Evolutionary conservation across 2,113 vertebrate genomes (phyloP).

Genomic region (Saccopteryx bilineata): DNA sequence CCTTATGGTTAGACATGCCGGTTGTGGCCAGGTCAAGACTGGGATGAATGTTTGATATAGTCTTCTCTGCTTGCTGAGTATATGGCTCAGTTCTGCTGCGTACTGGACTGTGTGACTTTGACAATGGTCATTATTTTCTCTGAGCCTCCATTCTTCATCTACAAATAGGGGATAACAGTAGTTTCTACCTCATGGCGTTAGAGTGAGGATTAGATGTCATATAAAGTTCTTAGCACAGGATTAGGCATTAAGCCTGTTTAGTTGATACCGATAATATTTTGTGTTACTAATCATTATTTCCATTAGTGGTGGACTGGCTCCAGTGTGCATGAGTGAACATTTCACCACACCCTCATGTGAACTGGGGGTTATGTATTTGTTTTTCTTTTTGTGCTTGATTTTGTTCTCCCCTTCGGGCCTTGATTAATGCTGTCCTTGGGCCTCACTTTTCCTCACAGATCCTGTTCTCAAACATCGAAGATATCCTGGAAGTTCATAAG

Average conservation of each 20-base stretch:
- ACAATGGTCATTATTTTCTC: neutral
- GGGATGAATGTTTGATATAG: neutral
- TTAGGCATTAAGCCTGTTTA: neutral
- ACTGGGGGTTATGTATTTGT: accelerated
- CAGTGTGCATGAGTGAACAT: accelerated
- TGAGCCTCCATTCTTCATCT: neutral
- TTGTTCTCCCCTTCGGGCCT: neutral
- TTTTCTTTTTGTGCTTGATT: neutral
- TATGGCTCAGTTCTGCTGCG: neutral
- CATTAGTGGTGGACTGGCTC: neutral
- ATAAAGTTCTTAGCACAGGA: neutral
- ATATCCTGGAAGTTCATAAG: constrained; percentile 96
- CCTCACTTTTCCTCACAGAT: constrained; percentile 88
- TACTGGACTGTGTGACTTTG: neutral
- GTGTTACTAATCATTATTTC: neutral
- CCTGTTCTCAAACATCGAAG: constrained; percentile 99
- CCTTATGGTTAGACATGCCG: neutral
- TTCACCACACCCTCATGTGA: neutral
- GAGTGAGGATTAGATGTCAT: neutral
- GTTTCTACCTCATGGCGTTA: neutral
- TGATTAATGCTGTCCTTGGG: neutral
- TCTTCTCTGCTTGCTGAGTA: neutral
- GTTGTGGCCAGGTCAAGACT: no score
- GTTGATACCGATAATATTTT: neutral
- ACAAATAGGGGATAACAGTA: neutral